Percentiles rank a stretch among this genome's conserved stretches.
phyloP scores from a whole-genome alignment of 2,113 vertebrate species.

The Labeo catla region DNA sequence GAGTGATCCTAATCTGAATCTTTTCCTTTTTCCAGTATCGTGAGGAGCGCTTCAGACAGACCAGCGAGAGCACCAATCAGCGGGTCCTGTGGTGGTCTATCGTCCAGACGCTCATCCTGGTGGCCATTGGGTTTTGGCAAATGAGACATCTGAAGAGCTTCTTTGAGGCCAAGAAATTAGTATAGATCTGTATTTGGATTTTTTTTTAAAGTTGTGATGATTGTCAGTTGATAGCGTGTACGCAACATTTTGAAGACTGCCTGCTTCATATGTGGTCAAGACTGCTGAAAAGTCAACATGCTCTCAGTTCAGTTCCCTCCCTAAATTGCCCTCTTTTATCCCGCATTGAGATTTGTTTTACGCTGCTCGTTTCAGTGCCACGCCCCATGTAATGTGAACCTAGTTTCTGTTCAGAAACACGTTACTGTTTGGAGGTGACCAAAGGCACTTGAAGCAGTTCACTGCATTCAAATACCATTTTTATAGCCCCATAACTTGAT shows the following conservation, averaged over 20 bases:
- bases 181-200: slow-evolving; percentile 70
- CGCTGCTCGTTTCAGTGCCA: slow-evolving; percentile 31
- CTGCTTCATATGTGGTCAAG: slow-evolving; percentile 38
- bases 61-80: slow-evolving; percentile 92
- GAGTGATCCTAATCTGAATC: not conserved
- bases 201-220: slow-evolving; percentile 45
- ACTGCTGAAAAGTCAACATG: slow-evolving; percentile 50
- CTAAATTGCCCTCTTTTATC: slow-evolving; percentile 23
- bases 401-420: not conserved
- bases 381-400: slow-evolving; percentile 21
- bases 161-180: slow-evolving; percentile 94
- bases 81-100: slow-evolving; percentile 94
- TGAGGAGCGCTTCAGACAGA: slow-evolving; percentile 90
- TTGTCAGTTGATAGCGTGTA: slow-evolving; percentile 62
- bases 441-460: not conserved
- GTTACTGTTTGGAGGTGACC: not conserved
- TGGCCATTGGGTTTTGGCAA: slow-evolving; percentile 91
- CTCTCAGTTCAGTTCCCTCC: slow-evolving; percentile 13
- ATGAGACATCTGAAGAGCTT: slow-evolving; percentile 94
- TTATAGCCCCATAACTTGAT: not conserved
- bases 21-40: slow-evolving; percentile 77
- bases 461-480: not conserved
- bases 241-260: slow-evolving; percentile 37
- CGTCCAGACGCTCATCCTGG: slow-evolving; percentile 89
- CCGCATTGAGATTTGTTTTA: slow-evolving; percentile 32